These are phyloP conservation scores for Oceanites oceanicus DNA, from an alignment of 2,113 vertebrate genomes.

Conservation along the genomic window DNA sequence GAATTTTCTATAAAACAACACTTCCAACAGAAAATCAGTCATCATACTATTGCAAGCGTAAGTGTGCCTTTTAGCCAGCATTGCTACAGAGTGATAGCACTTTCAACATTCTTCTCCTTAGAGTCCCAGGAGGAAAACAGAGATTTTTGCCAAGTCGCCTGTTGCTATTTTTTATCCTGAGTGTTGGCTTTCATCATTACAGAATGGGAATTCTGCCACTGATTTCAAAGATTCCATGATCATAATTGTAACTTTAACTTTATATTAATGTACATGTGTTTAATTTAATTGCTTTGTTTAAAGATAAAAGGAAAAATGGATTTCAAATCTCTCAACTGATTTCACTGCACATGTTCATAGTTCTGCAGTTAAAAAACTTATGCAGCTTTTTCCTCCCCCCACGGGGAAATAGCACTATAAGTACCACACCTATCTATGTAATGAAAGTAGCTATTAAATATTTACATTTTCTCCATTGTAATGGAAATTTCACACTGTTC, in stretches of 20 bases:
- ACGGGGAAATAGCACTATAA: constrained; percentile 17
- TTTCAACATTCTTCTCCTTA: background rate
- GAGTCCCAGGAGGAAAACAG: constrained; percentile 41
- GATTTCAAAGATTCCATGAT: constrained; percentile 49
- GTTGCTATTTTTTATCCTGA: constrained; percentile 50
- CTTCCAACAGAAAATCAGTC: background rate
- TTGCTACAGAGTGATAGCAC: background rate
- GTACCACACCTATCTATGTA: constrained; percentile 42
- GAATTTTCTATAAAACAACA: background rate
- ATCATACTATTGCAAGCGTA: background rate
- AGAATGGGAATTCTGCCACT: constrained; percentile 56
- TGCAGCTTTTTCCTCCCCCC: constrained; percentile 36
- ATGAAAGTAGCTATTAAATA: constrained; percentile 55
- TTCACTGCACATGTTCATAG: constrained; percentile 41
- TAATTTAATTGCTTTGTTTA: constrained; percentile 61
- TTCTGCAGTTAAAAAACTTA: background rate
- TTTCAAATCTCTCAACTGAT: constrained; percentile 52
- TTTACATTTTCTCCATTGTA: constrained; percentile 55
- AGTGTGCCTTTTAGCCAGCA: background rate
- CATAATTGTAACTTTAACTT: constrained; percentile 45
- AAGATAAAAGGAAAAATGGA: constrained; percentile 54
- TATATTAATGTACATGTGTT: constrained; percentile 56
- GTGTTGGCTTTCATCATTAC: constrained; percentile 50
- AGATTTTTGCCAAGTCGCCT: constrained; percentile 41
- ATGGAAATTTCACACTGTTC: constrained; percentile 39